A percentile compares a stretch with the other conserved stretches of the same genome.
Evolutionary conservation across 2,797 vertebrate genomes (phyloP).

Genomic region (Bradypodion pumilum): DNA sequence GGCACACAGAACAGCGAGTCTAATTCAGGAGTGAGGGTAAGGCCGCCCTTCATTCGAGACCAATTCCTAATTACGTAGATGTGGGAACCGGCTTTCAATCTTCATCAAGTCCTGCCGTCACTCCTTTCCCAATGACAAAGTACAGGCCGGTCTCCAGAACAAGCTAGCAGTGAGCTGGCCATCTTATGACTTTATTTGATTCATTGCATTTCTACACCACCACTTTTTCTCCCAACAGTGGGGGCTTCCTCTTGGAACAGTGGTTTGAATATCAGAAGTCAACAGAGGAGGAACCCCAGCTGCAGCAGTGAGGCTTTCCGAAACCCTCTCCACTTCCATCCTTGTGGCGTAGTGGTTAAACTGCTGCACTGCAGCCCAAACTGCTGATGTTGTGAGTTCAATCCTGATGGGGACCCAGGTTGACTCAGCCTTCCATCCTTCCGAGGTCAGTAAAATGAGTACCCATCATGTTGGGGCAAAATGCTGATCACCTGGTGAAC

Average conservation of each 20-base stretch:
- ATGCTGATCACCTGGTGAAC: too few species aligned
- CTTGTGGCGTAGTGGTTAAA: too few species aligned
- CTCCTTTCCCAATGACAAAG: constrained; percentile 35
- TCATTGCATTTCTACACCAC: too few species aligned
- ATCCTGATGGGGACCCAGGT: too few species aligned
- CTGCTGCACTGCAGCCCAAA: too few species aligned
- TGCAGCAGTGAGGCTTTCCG: not conserved
- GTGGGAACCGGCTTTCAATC: constrained; percentile 44
- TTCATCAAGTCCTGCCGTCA: not conserved
- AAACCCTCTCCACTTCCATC: too few species aligned
- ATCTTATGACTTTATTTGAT: not conserved
- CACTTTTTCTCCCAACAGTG: too few species aligned
- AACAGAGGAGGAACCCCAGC: not conserved
- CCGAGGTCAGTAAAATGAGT: too few species aligned
- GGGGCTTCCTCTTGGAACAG: constrained; percentile 22
- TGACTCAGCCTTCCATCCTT: too few species aligned
- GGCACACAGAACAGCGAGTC: not conserved
- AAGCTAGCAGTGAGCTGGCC: constrained; percentile 36
- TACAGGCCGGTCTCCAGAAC: not conserved
- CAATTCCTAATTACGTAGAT: constrained; percentile 6
- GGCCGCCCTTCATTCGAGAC: constrained; percentile 16
- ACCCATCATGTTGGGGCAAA: too few species aligned
- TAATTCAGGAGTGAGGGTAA: not conserved
- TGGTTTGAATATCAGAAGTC: not conserved
- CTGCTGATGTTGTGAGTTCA: too few species aligned